A percentile compares a stretch with the other conserved stretches of the same genome.
phyloP scores from a whole-genome alignment of 2,888 invertebrate species.

The Phengaris alcon region DNA sequence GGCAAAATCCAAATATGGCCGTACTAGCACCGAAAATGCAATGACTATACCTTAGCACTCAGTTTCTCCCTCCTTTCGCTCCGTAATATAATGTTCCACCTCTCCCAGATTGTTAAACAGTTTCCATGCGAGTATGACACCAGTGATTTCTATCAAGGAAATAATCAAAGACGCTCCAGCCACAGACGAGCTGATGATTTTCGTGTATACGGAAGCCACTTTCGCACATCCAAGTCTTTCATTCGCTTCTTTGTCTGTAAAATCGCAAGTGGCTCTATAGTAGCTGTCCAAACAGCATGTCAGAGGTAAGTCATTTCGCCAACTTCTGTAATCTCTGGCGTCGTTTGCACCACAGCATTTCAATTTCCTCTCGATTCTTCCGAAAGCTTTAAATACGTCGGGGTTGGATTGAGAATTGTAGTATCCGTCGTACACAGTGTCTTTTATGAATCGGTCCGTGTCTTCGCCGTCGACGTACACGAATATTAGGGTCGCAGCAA shows the following conservation, averaged over 20 bases:
- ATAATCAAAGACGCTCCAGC: slow-evolving; percentile 68
- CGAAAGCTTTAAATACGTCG: slow-evolving; percentile 65
- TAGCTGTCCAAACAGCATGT: slow-evolving; percentile 71
- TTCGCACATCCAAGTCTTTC: slow-evolving; percentile 73
- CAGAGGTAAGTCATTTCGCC: slow-evolving; percentile 68
- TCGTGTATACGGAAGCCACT: slow-evolving; percentile 72
- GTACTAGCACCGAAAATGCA: slow-evolving; percentile 22
- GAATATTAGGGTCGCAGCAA: slow-evolving; percentile 66
- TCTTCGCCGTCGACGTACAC: slow-evolving; percentile 72
- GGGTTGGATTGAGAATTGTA: slow-evolving; percentile 71
- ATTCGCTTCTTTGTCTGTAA: slow-evolving; percentile 73
- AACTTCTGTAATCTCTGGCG: slow-evolving; percentile 69
- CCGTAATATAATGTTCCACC: slow-evolving; percentile 71
- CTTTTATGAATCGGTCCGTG: slow-evolving; percentile 70
- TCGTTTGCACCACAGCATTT: slow-evolving; percentile 73
- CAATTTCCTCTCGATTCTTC: slow-evolving; percentile 67
- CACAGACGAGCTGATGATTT: slow-evolving; percentile 70
- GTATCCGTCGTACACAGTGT: slow-evolving; percentile 73
- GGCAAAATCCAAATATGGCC: slow-evolving; percentile 23
- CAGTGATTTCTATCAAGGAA: slow-evolving; percentile 61
- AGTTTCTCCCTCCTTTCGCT: slow-evolving; percentile 71
- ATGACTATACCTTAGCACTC: slow-evolving; percentile 52
- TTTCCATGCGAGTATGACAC: slow-evolving; percentile 65
- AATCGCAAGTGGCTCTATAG: slow-evolving; percentile 67
- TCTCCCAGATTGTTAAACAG: slow-evolving; percentile 66